A percentile compares a stretch with the other conserved stretches of the same genome.
Conservation (phyloP, 2,888 invertebrate species). For the Protodeltote pygarga region DNA sequence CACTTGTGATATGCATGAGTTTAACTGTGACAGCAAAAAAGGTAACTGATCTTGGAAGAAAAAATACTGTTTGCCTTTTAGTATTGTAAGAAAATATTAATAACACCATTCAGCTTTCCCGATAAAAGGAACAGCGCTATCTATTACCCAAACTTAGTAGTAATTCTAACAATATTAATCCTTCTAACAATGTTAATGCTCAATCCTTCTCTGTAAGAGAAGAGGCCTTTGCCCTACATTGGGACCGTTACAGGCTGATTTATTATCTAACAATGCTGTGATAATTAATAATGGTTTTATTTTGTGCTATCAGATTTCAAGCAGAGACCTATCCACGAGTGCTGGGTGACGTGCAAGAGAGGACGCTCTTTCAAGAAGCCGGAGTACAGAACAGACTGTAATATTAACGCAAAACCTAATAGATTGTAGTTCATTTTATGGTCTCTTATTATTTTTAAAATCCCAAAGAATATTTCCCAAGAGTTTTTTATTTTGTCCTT, state of each 20-base stretch:
- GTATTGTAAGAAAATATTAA: too few relatives aligned
- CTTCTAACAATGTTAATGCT: too few relatives aligned
- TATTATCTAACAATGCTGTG: too few relatives aligned
- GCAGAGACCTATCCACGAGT: conserved; percentile 79
- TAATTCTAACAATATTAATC: too few relatives aligned
- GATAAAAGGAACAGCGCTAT: too few relatives aligned
- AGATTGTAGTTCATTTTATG: conserved; percentile 44
- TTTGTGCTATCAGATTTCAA: conserved; percentile 69
- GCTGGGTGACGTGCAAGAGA: conserved; percentile 82
- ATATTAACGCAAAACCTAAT: conserved; percentile 65
- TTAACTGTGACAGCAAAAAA: conserved; percentile 83
- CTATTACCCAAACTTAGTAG: too few relatives aligned
- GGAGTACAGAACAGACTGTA: conserved; percentile 77
- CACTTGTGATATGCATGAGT: conserved; percentile 82
- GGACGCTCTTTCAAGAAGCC: conserved; percentile 82
- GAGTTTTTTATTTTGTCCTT: not conserved
- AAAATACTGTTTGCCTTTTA: too few relatives aligned
- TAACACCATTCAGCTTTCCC: too few relatives aligned
- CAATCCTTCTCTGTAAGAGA: too few relatives aligned
- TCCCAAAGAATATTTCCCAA: not conserved
- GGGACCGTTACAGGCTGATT: too few relatives aligned
- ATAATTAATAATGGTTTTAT: not conserved
- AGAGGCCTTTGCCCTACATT: too few relatives aligned
- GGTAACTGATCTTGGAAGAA: conserved; percentile 53
- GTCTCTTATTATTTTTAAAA: conserved; percentile 1